Evolutionary conservation across 1,140 invertebrate genomes (phyloP).

Genomic region (Melitaea cinxia): DNA sequence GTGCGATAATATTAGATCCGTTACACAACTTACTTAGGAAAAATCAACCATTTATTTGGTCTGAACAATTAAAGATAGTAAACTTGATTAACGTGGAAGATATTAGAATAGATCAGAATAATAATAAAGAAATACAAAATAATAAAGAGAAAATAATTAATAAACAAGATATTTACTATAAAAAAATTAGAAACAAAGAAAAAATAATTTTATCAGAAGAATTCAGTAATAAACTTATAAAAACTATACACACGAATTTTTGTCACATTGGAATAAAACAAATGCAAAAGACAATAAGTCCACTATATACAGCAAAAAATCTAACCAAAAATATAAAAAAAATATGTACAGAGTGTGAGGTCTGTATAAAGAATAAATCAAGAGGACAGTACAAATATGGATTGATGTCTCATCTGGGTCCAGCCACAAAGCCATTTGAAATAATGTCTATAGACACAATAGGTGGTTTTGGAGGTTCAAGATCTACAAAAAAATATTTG

Average conservation of each 20-base stretch:
- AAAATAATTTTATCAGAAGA: constrained; percentile 8
- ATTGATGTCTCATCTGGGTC: constrained; percentile 49
- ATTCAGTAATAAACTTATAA: constrained; percentile 20
- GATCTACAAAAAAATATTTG: constrained; percentile 40
- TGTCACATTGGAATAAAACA: constrained; percentile 27
- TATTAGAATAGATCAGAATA: background rate
- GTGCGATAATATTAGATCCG: constrained; percentile 50
- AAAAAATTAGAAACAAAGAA: constrained; percentile 8
- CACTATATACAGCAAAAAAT: constrained; percentile 20
- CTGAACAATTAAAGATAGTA: constrained; percentile 20
- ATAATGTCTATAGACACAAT: constrained; percentile 40
- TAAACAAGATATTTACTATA: constrained; percentile 8
- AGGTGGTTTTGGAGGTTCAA: constrained; percentile 33
- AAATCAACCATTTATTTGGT: constrained; percentile 44
- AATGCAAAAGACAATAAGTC: constrained; percentile 18
- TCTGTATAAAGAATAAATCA: constrained; percentile 31
- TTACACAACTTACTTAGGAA: constrained; percentile 49
- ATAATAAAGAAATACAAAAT: constrained; percentile 2
- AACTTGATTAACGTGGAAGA: constrained; percentile 5
- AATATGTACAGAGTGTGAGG: constrained; percentile 17
- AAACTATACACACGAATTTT: constrained; percentile 14
- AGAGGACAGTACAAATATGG: constrained; percentile 28
- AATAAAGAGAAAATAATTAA: constrained; percentile 10
- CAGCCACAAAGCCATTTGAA: constrained; percentile 26
- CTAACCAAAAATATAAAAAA: constrained; percentile 18